These are phyloP conservation scores for Melanophora roralis DNA, from an alignment of 2,888 invertebrate species.

Conservation along the genomic window DNA sequence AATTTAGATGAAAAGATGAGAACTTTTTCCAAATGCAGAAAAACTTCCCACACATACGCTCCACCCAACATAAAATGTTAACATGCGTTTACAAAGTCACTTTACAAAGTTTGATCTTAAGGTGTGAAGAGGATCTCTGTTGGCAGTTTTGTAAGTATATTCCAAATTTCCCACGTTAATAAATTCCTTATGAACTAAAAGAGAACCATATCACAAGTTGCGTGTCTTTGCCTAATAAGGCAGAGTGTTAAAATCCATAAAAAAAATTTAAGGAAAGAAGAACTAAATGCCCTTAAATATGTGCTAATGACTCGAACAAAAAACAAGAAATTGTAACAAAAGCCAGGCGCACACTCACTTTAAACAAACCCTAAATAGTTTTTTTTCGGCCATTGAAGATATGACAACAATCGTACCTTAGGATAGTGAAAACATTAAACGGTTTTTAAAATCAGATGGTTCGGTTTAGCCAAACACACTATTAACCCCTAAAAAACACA, in stretches of 20 bases:
- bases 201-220: conserved; percentile 18
- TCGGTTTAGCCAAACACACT: conserved; percentile 12
- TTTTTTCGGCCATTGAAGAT: neutral
- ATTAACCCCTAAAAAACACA: conserved; percentile 46
- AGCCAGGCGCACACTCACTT: neutral
- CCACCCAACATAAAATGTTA: conserved; percentile 52
- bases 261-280: conserved; percentile 23
- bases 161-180: conserved; percentile 74
- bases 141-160: conserved; percentile 44
- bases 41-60: conserved; percentile 75
- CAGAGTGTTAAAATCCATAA: conserved; percentile 51
- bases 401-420: conserved; percentile 27
- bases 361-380: conserved; percentile 25
- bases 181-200: too few relatives aligned
- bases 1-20: neutral
- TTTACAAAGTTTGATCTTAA: neutral
- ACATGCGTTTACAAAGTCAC: conserved; percentile 5
- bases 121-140: conserved; percentile 5
- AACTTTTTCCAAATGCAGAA: conserved; percentile 15
- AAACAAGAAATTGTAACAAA: conserved; percentile 18
- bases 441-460: conserved; percentile 40
- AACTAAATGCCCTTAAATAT: conserved; percentile 54
- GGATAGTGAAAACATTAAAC: conserved; percentile 49
- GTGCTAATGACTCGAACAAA: conserved; percentile 44
- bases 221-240: conserved; percentile 53